phyloP scores from a whole-genome alignment of 2,113 vertebrate genomes.

The Lanius ludovicianus region DNA sequence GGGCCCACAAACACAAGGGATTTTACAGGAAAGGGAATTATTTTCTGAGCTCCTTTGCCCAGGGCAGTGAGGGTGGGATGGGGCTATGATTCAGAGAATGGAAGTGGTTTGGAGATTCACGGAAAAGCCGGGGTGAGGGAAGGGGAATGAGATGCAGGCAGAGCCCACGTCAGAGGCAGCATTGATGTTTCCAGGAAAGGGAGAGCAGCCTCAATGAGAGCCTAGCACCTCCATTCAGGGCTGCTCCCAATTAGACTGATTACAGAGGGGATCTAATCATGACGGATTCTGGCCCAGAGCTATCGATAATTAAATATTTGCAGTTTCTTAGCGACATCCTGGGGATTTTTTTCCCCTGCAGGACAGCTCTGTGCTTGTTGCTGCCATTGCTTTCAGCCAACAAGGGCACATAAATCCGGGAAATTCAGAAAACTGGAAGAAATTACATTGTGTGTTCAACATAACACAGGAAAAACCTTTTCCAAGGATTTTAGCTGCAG shows the following conservation, averaged over 20 bases:
- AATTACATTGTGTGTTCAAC: neutral
- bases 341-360: neutral
- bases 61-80: neutral
- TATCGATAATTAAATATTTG: neutral
- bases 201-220: neutral
- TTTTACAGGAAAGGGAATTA: slow-evolving; percentile 12
- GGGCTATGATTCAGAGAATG: neutral
- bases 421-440: neutral
- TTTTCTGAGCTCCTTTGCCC: neutral
- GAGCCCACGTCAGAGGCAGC: neutral
- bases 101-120: neutral
- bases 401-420: neutral
- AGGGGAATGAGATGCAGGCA: neutral
- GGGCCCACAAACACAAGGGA: neutral
- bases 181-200: slow-evolving; percentile 8
- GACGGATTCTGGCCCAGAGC: neutral
- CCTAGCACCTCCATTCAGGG: neutral
- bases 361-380: neutral
- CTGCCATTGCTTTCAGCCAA: neutral
- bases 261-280: neutral
- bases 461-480: neutral
- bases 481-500: neutral
- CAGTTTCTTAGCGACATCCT: neutral
- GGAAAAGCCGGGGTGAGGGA: neutral
- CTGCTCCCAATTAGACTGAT: neutral